Base-by-base conservation (phyloP, 2,797 vertebrate genomes). In the Tapirus indicus region DNA sequence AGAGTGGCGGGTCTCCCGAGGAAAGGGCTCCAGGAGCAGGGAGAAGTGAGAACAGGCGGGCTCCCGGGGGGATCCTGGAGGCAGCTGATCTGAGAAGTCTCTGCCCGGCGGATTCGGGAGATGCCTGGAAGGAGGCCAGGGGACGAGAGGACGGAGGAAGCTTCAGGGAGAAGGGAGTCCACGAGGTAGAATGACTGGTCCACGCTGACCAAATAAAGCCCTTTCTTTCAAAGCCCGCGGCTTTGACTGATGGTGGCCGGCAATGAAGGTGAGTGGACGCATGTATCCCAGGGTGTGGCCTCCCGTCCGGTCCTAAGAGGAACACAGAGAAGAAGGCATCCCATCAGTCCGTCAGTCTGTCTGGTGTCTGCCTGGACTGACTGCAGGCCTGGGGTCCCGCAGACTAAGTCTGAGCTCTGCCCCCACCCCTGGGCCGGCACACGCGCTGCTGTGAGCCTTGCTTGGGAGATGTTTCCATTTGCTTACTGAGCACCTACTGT, bases 221-320 rank as follows among this genome's bases (percentile, higher is more conserved):
- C 38, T 44, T 35, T 32, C 54, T 77, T 38, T 5, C 5, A 35
- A 62, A 62, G 68, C 32, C 9, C 1, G 0, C 7, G 32, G 35
- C 10, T 58, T 84, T 66, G 82, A 20, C 25, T 2, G 25, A 18
- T 13, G 47, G 29, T 38, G 38, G 6, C 38, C 62, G 16, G 5
- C 13, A 38, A 9, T 21, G 44, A 49, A 25, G 7, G 2, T 12
- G 9, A 21, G 27, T 27, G 17, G 71, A n/a, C n/a, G 23, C 9
- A 0, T 11, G 49, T 14, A 1, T 13, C 16, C 41, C 44, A 18
- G 52, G 23, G 0, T 2, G 1, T n/a, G 38, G 2, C 0, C 11
- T 5, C 69, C 7, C 4, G 10, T 52, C 52, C 10, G 2, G 14
- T 1, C 32, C 66, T 84, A 20, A 54, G 52, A n/a, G 32, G 66